Conservation (phyloP, 1,140 invertebrate species). For the Ceratosolen fusciceps region DNA sequence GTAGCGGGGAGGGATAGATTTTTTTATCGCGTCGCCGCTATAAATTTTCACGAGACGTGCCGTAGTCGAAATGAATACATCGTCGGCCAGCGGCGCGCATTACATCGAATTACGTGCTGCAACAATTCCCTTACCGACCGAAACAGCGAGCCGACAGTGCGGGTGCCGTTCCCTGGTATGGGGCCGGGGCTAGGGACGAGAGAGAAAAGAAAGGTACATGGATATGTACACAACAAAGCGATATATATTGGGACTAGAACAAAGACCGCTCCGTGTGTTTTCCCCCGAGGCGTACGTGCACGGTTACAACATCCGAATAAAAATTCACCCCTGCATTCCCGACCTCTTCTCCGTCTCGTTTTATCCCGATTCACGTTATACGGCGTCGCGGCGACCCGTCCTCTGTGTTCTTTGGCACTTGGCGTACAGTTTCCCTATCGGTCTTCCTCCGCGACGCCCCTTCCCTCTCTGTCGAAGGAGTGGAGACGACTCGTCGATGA, state of each 20-base stretch:
- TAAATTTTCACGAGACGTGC: constrained; percentile 46
- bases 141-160: too few species aligned
- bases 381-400: neutral
- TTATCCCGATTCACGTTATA: constrained; percentile 48
- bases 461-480: neutral
- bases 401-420: neutral
- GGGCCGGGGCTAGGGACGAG: too few species aligned
- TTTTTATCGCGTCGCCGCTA: neutral
- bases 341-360: constrained; percentile 51
- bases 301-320: constrained; percentile 65
- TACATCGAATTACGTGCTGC: constrained; percentile 28
- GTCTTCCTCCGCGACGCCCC: too few species aligned
- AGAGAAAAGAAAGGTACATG: constrained; percentile 2
- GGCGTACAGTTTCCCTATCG: neutral
- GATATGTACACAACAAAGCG: constrained; percentile 38
- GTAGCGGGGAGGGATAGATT: neutral
- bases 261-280: constrained; percentile 57
- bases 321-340: constrained; percentile 57
- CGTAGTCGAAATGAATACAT: constrained; percentile 48
- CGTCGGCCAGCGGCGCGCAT: constrained; percentile 33
- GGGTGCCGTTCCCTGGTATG: too few species aligned
- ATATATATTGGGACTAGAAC: constrained; percentile 61
- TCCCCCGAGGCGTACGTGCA: constrained; percentile 50
- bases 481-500: neutral
- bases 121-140: neutral